Conservation (phyloP, 2,888 invertebrate species). For the Seira musarum region DNA sequence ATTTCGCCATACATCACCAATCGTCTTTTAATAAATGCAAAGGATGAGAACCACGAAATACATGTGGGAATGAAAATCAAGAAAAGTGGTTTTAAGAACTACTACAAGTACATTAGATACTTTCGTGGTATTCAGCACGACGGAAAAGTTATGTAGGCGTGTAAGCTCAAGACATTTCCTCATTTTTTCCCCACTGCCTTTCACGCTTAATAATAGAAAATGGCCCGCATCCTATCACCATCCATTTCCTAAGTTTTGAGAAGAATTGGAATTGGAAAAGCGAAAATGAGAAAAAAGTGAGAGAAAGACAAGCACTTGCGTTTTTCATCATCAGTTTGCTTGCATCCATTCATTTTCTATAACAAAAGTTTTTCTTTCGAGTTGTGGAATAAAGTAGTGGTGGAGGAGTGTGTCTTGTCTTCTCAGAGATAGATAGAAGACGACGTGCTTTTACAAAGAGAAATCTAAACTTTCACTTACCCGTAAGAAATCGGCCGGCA, state of each 20-base stretch:
- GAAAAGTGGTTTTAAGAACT: too few relatives aligned
- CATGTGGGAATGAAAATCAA: too few relatives aligned
- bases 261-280: slow-evolving; percentile 4
- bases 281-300: slow-evolving; percentile 45
- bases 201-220: not conserved
- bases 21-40: too few relatives aligned
- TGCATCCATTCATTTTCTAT: slow-evolving; percentile 29
- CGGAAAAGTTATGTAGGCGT: slow-evolving; percentile 3
- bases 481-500: slow-evolving; percentile 72
- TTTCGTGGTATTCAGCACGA: too few relatives aligned
- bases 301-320: slow-evolving; percentile 23
- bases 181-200: not conserved
- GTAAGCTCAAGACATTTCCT: slow-evolving; percentile 2
- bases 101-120: too few relatives aligned
- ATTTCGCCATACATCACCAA: too few relatives aligned
- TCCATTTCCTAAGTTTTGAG: not conserved
- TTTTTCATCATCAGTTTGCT: slow-evolving; percentile 38
- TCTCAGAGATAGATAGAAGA: not conserved
- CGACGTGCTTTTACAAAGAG: not conserved
- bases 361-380: not conserved
- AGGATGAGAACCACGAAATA: too few relatives aligned
- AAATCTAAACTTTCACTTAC: slow-evolving; percentile 42
- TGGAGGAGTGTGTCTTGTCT: not conserved
- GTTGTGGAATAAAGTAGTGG: not conserved
- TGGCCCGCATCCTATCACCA: not conserved